Evolutionary conservation across 2,113 vertebrate species (phyloP), one percentile per base, ranked within the genome.

Genomic region (Rattus norvegicus): DNA sequence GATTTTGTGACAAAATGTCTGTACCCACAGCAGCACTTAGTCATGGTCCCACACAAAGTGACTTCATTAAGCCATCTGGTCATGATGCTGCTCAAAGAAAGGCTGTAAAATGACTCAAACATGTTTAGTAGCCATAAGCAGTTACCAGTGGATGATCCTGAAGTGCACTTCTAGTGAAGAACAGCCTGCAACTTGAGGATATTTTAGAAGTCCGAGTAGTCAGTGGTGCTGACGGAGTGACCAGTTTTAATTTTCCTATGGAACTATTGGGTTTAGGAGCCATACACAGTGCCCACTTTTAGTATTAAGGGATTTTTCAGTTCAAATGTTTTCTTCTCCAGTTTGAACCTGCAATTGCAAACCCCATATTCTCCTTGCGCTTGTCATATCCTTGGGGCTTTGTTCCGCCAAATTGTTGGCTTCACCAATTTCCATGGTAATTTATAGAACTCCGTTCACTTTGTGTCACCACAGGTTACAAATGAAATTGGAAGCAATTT

Each of bases 401-500:
- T 95, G 17, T 65, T 76, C 56, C 56, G 70, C 81, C 85, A 59
- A 94, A 94, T 30, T 24, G 84, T 94, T 89, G 93, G 90, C 47
- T 90, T 43, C 88, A 72, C 80, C 26, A n/a, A 65, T 95, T 97
- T 43, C 1, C 80, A 36, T n/a, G 87, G 85, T 97, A 93, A 83
- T 88, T 96, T 97, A 90, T 7, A 24, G 77, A 79, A 36, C 24
- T 43, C 2, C 0, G 24, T 33, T 97, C 79, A 52, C 65, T 96
- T 77, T 85, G 88, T 96, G 95, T 96, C 95, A 96, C 91, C 52
- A 93, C 49, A 97, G 92, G 94, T 97, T 96, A 95, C 89, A 96
- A 91, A 96, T 90, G 96, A 97, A 97, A 97, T 96, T 95, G 81
- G 73, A 94, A 97, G 95, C 94, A 97, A 91, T 97, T 97, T 94